Conservation (phyloP, 2,888 invertebrate genomes). For the Eumerus sabulonum region DNA sequence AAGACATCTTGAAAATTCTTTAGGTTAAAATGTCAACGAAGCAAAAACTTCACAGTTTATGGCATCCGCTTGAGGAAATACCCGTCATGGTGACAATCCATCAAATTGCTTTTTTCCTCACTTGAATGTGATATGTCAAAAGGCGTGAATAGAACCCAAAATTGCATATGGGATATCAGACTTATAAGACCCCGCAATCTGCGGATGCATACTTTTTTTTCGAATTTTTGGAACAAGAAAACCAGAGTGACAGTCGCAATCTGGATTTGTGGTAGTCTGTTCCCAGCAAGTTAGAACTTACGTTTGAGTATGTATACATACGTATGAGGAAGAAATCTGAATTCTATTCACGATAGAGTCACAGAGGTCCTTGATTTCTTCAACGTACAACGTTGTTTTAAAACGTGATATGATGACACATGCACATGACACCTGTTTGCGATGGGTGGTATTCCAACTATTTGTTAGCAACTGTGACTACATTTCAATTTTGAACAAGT, state of each 20-base stretch:
- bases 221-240: constrained; percentile 49
- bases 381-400: too few species aligned
- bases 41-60: neutral
- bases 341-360: constrained; percentile 3
- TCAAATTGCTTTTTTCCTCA: constrained; percentile 53
- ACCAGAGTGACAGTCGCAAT: constrained; percentile 36
- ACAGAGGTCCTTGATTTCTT: too few species aligned
- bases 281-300: too few species aligned
- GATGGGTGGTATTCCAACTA: too few species aligned
- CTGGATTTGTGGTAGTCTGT: constrained; percentile 25
- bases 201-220: constrained; percentile 36
- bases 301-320: too few species aligned
- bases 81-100: constrained; percentile 38
- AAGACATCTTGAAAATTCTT: too few species aligned
- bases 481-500: too few species aligned
- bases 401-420: too few species aligned
- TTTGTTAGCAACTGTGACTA: too few species aligned
- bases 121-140: constrained; percentile 50
- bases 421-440: too few species aligned
- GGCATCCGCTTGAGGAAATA: constrained; percentile 6
- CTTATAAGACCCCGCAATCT: constrained; percentile 23
- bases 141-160: constrained; percentile 9
- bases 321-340: constrained; percentile 42
- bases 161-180: constrained; percentile 28
- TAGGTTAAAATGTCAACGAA: neutral